These are phyloP conservation scores for Lamellibrachia luymesi DNA, from an alignment of 1,140 invertebrate genomes.

Conservation along the genomic window DNA sequence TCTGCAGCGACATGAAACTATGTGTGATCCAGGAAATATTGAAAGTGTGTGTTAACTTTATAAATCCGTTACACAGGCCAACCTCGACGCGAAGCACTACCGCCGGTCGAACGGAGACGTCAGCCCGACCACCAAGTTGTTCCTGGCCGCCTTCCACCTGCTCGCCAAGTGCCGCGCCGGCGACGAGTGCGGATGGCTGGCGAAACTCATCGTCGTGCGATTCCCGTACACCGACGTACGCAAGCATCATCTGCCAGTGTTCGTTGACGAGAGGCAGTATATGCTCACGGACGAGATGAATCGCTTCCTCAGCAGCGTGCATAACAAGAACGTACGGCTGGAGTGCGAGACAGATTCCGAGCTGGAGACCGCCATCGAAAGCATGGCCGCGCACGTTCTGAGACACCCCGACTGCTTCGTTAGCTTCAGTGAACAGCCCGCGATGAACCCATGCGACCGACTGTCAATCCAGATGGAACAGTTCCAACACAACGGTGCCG, in stretches of 20 bases:
- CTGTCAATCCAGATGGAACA: neutral
- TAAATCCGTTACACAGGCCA: neutral
- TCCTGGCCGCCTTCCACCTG: neutral
- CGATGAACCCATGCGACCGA: neutral
- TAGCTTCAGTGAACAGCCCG: neutral
- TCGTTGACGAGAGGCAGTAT: neutral
- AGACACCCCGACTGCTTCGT: neutral
- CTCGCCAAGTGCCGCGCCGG: neutral
- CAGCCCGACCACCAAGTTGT: neutral
- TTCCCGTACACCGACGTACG: neutral
- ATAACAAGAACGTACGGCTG: neutral
- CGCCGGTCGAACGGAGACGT: neutral
- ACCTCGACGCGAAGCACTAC: neutral
- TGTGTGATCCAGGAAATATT: no score
- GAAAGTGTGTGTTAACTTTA: no score
- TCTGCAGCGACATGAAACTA: no score
- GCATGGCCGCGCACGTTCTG: neutral
- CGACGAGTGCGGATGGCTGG: neutral
- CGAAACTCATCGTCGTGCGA: neutral
- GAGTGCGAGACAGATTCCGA: neutral
- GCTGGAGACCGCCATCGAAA: neutral
- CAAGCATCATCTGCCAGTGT: neutral
- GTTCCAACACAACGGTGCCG: neutral
- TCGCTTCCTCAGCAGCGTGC: neutral
- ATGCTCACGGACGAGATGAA: neutral